phyloP scores from a whole-genome alignment of 1,140 invertebrate genomes.

The Triops cancriformis region DNA sequence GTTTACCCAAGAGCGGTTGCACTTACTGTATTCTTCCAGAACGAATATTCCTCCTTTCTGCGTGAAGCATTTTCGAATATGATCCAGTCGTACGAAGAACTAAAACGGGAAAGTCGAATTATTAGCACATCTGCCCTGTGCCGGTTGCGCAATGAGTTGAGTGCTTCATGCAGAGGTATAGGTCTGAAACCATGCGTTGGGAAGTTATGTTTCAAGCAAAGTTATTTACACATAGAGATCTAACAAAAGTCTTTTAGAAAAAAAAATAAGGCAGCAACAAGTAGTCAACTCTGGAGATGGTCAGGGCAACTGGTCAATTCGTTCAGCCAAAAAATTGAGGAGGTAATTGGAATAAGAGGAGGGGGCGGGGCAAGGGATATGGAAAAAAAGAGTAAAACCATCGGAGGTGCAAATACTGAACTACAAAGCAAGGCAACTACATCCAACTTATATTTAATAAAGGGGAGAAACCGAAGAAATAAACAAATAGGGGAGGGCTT shows the following conservation, averaged over 20 bases:
- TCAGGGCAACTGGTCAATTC: constrained; percentile 29
- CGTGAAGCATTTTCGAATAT: constrained; percentile 98
- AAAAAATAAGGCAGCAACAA: constrained; percentile 28
- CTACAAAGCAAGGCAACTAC: constrained; percentile 9
- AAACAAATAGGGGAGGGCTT: background rate
- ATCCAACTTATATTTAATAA: background rate
- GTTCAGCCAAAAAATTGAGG: constrained; percentile 18
- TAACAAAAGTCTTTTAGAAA: constrained; percentile 25
- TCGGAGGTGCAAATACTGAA: constrained; percentile 1
- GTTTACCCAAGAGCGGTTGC: background rate
- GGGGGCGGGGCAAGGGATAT: background rate
- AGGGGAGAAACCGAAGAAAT: background rate
- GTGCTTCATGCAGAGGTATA: background rate
- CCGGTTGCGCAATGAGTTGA: background rate
- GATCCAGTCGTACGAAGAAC: constrained; percentile 98
- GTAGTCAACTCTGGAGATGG: constrained; percentile 29
- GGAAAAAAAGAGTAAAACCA: background rate
- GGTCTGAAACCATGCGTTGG: background rate
- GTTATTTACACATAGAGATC: constrained; percentile 26
- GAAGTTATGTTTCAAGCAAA: background rate
- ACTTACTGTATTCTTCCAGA: constrained; percentile 97
- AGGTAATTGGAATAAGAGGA: background rate
- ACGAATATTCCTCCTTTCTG: constrained; percentile 98
- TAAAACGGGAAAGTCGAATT: constrained; percentile 47
- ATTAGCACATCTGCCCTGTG: background rate